Evolutionary conservation across 2,888 invertebrate genomes (phyloP).

Genomic region (Antitype chi): DNA sequence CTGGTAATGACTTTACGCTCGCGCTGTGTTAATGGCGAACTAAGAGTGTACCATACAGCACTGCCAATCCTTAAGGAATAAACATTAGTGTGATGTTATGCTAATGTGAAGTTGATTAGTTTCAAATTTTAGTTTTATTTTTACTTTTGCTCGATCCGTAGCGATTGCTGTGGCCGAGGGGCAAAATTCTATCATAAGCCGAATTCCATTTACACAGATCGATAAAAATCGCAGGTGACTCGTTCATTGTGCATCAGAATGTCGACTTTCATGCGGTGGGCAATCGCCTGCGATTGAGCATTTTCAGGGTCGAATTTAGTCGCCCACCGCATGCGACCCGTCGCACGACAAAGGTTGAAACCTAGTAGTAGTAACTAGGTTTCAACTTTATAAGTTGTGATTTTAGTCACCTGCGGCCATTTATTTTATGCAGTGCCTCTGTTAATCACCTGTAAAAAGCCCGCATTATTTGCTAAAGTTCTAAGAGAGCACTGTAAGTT

Average conservation of each 20-base stretch:
- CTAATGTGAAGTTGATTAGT: background rate
- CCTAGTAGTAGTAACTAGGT: background rate
- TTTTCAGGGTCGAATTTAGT: too few species aligned
- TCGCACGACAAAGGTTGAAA: background rate
- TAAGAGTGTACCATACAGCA: background rate
- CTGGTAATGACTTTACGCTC: background rate
- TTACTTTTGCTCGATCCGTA: background rate
- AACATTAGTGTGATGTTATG: background rate
- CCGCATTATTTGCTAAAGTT: background rate
- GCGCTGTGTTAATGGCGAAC: background rate
- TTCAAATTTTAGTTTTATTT: background rate
- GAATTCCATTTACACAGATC: background rate
- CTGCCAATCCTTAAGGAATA: background rate
- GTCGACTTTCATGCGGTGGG: too few species aligned
- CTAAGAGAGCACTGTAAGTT: too few species aligned
- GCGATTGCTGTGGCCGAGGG: background rate
- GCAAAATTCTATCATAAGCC: background rate
- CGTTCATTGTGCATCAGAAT: too few species aligned
- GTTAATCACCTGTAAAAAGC: too few species aligned
- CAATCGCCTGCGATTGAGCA: too few species aligned
- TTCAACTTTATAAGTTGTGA: background rate
- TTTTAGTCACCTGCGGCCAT: background rate
- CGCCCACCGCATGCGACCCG: too few species aligned
- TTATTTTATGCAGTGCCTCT: too few species aligned
- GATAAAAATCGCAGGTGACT: background rate